A percentile compares a stretch with the other conserved stretches of the same genome.
phyloP scores from a whole-genome alignment of 2,888 invertebrate genomes.

The Strigamia transsilvanica region DNA sequence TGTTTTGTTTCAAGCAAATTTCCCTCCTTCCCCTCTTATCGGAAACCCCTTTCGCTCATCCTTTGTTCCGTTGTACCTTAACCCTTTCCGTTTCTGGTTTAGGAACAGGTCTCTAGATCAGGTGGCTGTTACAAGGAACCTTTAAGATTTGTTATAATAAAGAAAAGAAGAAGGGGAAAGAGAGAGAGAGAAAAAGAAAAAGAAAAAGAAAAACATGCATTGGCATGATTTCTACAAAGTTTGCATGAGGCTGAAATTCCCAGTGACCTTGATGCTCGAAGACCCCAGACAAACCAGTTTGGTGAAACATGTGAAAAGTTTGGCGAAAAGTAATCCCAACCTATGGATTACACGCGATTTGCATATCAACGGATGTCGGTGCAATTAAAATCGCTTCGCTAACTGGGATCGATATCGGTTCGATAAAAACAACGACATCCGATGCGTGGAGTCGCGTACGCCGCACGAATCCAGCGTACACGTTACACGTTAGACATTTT shows the following conservation, averaged over 20 bases:
- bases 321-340: constrained; percentile 1
- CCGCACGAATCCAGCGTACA: too few species aligned
- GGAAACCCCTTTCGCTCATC: not conserved
- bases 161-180: not conserved
- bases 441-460: too few species aligned
- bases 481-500: too few species aligned
- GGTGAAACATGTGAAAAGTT: not conserved
- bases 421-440: not conserved
- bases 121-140: constrained; percentile 19
- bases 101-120: constrained; percentile 30
- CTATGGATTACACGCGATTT: not conserved
- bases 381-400: not conserved
- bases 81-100: constrained; percentile 24
- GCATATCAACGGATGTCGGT: not conserved
- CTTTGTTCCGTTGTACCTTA: not conserved
- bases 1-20: constrained; percentile 30
- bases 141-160: not conserved
- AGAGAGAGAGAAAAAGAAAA: not conserved
- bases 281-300: constrained; percentile 23
- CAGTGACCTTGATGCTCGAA: constrained; percentile 32
- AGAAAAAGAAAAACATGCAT: constrained; percentile 12
- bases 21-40: not conserved
- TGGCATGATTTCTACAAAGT: not conserved
- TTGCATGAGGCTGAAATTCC: constrained; percentile 6
- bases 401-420: not conserved